A percentile compares a stretch with the other conserved stretches of the same genome.
phyloP scores from a whole-genome alignment of 2,797 vertebrate genomes.

The Sylvilagus floridanus region DNA sequence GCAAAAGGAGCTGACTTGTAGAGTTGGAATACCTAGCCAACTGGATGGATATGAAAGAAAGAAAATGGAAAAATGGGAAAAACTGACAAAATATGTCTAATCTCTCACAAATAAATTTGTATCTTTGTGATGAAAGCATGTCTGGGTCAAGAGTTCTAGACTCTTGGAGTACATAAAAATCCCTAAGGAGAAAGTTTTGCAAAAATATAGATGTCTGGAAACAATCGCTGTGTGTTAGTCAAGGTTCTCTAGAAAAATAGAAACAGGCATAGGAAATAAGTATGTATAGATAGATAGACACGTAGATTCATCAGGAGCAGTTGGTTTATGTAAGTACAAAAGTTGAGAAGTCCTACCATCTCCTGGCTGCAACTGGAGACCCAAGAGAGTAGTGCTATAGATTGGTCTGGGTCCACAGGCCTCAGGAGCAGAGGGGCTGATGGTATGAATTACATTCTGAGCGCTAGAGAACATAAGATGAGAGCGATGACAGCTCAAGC shows the following conservation, averaged over 20 bases:
- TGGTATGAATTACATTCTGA: background rate
- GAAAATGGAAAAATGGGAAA: background rate
- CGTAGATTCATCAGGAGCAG: background rate
- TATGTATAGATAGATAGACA: background rate
- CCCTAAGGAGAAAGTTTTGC: background rate
- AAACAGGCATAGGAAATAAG: background rate
- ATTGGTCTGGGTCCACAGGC: background rate
- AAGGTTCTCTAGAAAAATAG: background rate
- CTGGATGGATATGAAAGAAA: background rate
- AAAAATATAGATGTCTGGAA: background rate
- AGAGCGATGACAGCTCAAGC: background rate
- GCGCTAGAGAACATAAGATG: background rate
- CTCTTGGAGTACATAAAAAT: constrained; percentile 19
- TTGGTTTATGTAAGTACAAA: background rate
- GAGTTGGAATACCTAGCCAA: background rate
- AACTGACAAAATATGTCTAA: background rate
- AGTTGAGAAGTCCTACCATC: background rate
- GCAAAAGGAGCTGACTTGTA: background rate
- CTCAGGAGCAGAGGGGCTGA: background rate
- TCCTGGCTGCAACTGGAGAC: too few species aligned
- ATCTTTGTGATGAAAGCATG: background rate
- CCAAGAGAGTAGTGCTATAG: background rate
- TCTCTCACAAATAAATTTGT: background rate
- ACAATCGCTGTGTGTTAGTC: background rate
- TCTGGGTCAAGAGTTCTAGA: background rate